phyloP scores from a whole-genome alignment of 1,140 invertebrate genomes.

The Zaprionus inermis region DNA sequence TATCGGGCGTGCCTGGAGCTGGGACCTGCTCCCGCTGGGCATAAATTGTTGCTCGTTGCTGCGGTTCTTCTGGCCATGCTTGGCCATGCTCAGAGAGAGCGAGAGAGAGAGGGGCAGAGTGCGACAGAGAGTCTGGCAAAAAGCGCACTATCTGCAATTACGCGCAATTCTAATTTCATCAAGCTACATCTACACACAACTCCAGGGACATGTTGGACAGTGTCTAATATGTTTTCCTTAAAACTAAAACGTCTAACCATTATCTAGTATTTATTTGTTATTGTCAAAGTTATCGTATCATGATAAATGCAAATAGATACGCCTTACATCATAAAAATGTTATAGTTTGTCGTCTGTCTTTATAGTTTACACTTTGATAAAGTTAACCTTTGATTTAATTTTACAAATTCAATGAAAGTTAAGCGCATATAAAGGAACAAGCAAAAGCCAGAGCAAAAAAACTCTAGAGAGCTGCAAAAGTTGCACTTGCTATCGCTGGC shows the following conservation, averaged over 20 bases:
- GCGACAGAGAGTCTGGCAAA: conserved; percentile 17
- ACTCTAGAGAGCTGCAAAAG: conserved; percentile 31
- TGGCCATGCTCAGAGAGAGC: neutral
- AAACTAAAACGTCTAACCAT: too few species aligned
- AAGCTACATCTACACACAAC: neutral
- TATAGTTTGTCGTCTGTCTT: neutral
- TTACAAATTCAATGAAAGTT: conserved; percentile 66
- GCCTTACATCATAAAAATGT: too few species aligned
- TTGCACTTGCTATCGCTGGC: conserved; percentile 20
- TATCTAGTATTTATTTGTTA: too few species aligned
- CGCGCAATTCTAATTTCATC: conserved; percentile 44
- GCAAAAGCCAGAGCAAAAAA: conserved; percentile 20
- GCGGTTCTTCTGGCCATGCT: conserved; percentile 31
- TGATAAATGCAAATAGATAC: too few species aligned
- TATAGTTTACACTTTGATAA: conserved; percentile 40
- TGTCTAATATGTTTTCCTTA: too few species aligned
- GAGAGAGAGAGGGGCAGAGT: neutral
- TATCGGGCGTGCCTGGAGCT: conserved; percentile 63
- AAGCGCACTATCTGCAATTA: conserved; percentile 61
- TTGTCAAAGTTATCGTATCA: too few species aligned
- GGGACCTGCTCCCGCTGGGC: conserved; percentile 47
- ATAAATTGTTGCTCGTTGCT: conserved; percentile 59
- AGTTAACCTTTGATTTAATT: conserved; percentile 75
- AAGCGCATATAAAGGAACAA: conserved; percentile 27
- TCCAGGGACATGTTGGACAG: too few species aligned